Conservation (phyloP, 2,113 vertebrate species). For the Seriola rivoliana region DNA sequence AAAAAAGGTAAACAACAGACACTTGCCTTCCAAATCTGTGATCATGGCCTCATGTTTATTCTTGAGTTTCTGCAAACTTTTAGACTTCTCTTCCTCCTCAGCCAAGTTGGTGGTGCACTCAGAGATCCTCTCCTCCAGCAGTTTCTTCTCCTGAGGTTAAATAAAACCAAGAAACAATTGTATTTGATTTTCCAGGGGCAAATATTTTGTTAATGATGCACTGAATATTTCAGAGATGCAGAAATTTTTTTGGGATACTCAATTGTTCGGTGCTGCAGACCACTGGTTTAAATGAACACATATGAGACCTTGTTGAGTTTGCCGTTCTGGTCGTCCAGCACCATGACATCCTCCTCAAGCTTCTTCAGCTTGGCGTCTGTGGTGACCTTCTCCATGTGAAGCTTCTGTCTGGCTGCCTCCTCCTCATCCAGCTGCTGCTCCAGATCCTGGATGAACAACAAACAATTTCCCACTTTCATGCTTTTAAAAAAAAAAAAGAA, state of each 20-base stretch:
- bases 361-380: constrained; percentile 95
- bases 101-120: constrained; percentile 94
- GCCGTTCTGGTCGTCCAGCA: constrained; percentile 95
- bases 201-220: neutral
- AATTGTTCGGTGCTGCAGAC: neutral
- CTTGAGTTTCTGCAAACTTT: constrained; percentile 97
- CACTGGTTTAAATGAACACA: neutral
- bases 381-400: constrained; percentile 96
- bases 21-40: constrained; percentile 93
- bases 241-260: neutral
- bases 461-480: neutral
- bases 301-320: constrained; percentile 92
- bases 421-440: constrained; percentile 98
- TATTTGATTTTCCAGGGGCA: neutral
- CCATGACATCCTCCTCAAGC: constrained; percentile 91
- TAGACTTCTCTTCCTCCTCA: constrained; percentile 98
- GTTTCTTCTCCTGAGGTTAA: constrained; percentile 92
- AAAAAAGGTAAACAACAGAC: neutral
- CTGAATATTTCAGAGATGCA: neutral
- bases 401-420: constrained; percentile 94
- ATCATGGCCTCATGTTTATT: constrained; percentile 99
- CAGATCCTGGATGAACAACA: constrained; percentile 86
- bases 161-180: neutral
- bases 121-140: constrained; percentile 92
- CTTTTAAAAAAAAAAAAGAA: neutral